Base-by-base conservation (phyloP, 2,797 vertebrate species). In the Pseudochromis fuscus region DNA sequence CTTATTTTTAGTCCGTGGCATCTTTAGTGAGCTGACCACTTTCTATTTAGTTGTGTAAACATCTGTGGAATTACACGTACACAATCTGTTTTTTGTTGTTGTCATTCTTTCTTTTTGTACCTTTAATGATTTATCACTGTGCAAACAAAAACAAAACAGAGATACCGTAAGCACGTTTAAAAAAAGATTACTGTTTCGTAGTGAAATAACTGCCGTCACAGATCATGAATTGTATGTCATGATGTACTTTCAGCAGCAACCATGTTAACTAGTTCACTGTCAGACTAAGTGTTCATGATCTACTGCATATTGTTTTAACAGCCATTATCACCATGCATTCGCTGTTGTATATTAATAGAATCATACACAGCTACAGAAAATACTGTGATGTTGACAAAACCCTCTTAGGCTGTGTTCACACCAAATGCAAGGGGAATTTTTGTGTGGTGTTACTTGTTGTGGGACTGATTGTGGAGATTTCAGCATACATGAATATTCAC, bases 1-100 rank as follows among this genome's bases (percentile, higher is more conserved):
- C 10, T 3, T 44, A 24, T 37, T 27, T 67, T 56, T 50, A 40
- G 33, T 58, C 18, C 33, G 67, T 57, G 57, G 49, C 40, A 74
- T 81, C 63, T 64, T 42, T 42, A 44, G 35, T 46, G 21, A 77
- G 62, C 12, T 56, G 64, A 68, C 48, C 55, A 63, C 52, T 59
- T 49, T 27, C 33, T 67, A 40, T 71, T 81, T 58, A 67, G 46
- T 78, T 69, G n/a, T 59, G 49, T 60, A 33, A 79, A 58, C 7
- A 49, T 65, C 3, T 69, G 19, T 77, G 38, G 58, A 30, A 72
- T 37, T 64, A 31, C 50, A 56, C 74, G 68, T 84, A 73, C 76
- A 82, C 33, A 70, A 53, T 74, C 64, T 71, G 73, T 75, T 49
- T 76, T 66, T 66, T 71, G 79, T 48, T 68, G 49, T 74, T 44